These are phyloP conservation scores for Drosophila tani DNA, from an alignment of 1,140 invertebrate species.

Conservation along the genomic window DNA sequence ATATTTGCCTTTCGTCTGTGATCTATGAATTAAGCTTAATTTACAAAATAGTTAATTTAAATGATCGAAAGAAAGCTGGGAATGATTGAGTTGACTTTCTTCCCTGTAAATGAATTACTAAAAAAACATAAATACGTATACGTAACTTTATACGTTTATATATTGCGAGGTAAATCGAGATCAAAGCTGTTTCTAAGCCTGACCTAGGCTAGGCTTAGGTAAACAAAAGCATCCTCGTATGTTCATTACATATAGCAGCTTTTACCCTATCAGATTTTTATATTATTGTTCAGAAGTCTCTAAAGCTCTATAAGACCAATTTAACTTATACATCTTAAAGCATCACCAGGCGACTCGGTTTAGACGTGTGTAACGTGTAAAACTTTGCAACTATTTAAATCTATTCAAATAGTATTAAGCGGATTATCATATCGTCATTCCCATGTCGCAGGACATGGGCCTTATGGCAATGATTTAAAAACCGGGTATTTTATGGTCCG, in stretches of 20 bases:
- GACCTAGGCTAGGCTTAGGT: slow-evolving; percentile 34
- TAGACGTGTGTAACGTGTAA: neutral
- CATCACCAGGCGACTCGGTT: neutral
- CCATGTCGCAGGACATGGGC: no score
- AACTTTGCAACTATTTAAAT: no score
- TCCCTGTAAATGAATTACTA: neutral
- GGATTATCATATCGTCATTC: no score
- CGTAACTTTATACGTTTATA: neutral
- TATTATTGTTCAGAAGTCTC: neutral
- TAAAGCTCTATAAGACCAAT: no score
- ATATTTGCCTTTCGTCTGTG: neutral
- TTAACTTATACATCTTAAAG: neutral
- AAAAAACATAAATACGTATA: neutral
- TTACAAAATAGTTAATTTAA: neutral
- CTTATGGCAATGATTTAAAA: neutral
- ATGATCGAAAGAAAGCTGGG: neutral
- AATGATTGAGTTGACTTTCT: no score
- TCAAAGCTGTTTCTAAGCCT: slow-evolving; percentile 7
- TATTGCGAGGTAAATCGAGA: neutral
- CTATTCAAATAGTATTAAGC: no score
- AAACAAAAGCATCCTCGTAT: neutral
- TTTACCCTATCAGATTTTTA: no score
- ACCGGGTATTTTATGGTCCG: neutral
- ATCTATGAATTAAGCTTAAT: neutral
- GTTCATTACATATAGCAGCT: no score